Evolutionary conservation across 1,140 invertebrate genomes (phyloP).

Genomic region (Camponotus floridanus): DNA sequence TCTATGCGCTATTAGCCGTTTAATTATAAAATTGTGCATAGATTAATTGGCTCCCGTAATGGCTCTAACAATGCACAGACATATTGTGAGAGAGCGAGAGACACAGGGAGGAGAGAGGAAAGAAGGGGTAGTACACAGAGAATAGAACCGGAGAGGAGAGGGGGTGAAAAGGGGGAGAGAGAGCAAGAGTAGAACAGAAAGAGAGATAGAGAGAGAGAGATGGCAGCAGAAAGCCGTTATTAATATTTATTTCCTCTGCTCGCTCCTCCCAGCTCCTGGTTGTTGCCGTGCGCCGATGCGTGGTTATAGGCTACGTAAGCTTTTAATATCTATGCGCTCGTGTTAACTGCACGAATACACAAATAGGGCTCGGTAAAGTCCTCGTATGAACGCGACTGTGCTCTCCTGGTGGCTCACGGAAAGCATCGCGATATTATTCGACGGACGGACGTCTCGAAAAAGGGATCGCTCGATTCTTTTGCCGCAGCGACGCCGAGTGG

Average conservation of each 20-base stretch:
- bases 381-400: conserved; percentile 65
- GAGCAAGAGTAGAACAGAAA: conserved; percentile 25
- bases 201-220: conserved; percentile 49
- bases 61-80: conserved; percentile 82
- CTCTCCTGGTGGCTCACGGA: conserved; percentile 34
- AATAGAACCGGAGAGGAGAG: not conserved
- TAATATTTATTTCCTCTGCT: conserved; percentile 81
- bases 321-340: conserved; percentile 70
- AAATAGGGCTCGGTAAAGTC: conserved; percentile 50
- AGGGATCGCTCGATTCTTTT: conserved; percentile 56
- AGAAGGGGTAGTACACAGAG: conserved; percentile 11
- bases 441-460: conserved; percentile 40
- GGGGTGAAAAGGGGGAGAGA: conserved; percentile 15
- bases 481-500: conserved; percentile 38
- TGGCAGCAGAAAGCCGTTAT: conserved; percentile 72
- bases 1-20: conserved; percentile 86
- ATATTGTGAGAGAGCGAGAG: conserved; percentile 70
- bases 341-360: conserved; percentile 65
- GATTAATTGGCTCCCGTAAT: conserved; percentile 86
- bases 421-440: conserved; percentile 57
- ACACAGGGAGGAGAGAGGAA: conserved; percentile 29
- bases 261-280: conserved; percentile 69
- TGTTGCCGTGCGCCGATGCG: conserved; percentile 73
- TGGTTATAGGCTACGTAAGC: conserved; percentile 52
- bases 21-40: conserved; percentile 86